Conservation (phyloP, 2,113 vertebrate species). For the Mus spicilegus region DNA sequence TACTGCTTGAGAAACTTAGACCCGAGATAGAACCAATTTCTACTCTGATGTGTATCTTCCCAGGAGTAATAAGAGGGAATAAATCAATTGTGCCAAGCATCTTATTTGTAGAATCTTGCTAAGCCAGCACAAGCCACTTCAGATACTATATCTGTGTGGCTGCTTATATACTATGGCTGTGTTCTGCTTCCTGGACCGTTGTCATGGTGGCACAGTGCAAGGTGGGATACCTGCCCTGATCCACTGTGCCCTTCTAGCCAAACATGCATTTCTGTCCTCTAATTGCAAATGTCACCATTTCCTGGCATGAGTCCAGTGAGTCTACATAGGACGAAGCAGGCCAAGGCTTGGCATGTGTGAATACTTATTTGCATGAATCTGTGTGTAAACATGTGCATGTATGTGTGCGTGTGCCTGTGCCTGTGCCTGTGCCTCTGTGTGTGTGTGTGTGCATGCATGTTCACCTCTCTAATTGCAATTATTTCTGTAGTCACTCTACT, state of each 20-base stretch:
- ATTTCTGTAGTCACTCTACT: background rate
- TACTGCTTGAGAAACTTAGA: background rate
- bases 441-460: background rate
- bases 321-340: background rate
- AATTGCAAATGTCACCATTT: background rate
- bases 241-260: background rate
- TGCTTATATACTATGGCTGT: accelerated
- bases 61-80: background rate
- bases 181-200: background rate
- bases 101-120: conserved; percentile 6
- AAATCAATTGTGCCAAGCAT: background rate
- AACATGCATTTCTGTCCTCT: background rate
- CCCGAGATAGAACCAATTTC: conserved; percentile 1
- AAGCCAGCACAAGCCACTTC: background rate
- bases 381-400: background rate
- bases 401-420: background rate
- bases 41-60: background rate
- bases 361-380: background rate
- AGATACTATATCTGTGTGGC: background rate
- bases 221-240: background rate
- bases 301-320: background rate
- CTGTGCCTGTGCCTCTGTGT: background rate
- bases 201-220: background rate
- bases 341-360: background rate
- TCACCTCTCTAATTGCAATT: background rate